Base-by-base conservation (phyloP, 1,140 invertebrate genomes). In the Anoplophora glabripennis region DNA sequence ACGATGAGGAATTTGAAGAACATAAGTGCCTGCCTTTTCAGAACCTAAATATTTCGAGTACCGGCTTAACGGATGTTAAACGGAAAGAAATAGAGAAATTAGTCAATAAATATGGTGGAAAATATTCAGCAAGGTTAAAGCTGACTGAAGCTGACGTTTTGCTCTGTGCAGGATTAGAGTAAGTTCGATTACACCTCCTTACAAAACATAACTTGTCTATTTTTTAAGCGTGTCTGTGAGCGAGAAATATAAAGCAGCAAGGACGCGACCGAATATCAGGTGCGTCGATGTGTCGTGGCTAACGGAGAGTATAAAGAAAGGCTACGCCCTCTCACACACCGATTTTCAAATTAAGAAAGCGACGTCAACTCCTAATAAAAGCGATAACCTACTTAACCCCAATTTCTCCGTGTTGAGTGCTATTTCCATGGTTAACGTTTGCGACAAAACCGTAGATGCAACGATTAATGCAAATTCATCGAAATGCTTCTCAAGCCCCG, bases 201-300 rank as follows among this genome's bases (percentile, higher is more conserved):
- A 72, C 8, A 36, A 38, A 12, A 12, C 4, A 60, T 48, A 47
- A 28, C 8, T 53, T 45, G 34, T 55, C 37, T 35, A 15, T 60
- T 56, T 76, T 48, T 80, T 81, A n/a, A 78, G 80, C 12, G 69
- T 86, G 2, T 28, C 5, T 2, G 79, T 83, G 57, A 91, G 91
- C 55, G 85, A 90, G 11, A 96, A 96, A 72, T 87, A 88, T 69
- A 87, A 86, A 64, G 88, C 85, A 65, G 93, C 92, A 0, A 73
- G 84, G 45, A 64, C 83, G 86, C 63, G 90, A 86, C 75, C 83
- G 84, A 55, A 89, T 91, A 64, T 82, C 84, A 34, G 89, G 88
- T 72, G 81, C 93, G 0, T 80, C 75, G 48, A 81, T 84, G 36
- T 65, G 0, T 77, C 86, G 11, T 96, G 93, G 93, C 77, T 96